Percentiles rank a stretch among this genome's conserved stretches.
Conservation (phyloP, 2,888 invertebrate species). For the Drosophila fungiperda region DNA sequence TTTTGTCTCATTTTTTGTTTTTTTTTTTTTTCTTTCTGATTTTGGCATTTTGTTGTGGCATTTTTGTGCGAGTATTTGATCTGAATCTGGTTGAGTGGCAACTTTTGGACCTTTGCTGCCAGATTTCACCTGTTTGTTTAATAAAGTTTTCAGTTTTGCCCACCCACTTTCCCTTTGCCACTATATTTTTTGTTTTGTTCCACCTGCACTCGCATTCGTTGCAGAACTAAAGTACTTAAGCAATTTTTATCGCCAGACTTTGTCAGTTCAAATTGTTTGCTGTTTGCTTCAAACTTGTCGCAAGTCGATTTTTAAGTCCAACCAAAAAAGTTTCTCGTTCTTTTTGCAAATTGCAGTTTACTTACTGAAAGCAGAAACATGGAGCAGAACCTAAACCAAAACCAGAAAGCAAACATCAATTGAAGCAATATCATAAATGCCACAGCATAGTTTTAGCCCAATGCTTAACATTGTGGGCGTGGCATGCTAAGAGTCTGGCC, state of each 20-base stretch:
- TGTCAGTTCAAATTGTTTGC: constrained; percentile 78
- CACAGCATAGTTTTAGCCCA: constrained; percentile 29
- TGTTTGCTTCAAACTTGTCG: constrained; percentile 65
- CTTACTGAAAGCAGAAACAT: constrained; percentile 24
- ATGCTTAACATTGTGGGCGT: constrained; percentile 45
- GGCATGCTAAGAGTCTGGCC: constrained; percentile 53
- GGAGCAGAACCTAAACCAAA: background rate
- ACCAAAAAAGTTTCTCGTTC: constrained; percentile 32
- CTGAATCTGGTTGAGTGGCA: constrained; percentile 56
- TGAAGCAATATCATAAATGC: constrained; percentile 73
- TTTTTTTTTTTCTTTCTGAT: constrained; percentile 6
- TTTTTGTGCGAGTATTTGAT: constrained; percentile 28
- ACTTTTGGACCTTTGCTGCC: constrained; percentile 43
- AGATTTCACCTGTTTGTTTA: constrained; percentile 72
- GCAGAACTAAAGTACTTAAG: constrained; percentile 75
- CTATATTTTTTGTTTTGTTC: background rate
- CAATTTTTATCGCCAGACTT: constrained; percentile 77
- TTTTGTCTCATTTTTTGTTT: background rate
- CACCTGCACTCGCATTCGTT: constrained; percentile 34
- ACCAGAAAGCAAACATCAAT: constrained; percentile 22
- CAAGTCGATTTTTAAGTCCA: constrained; percentile 48
- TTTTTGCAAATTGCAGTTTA: constrained; percentile 67
- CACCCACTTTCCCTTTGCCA: background rate
- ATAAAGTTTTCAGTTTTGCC: constrained; percentile 56
- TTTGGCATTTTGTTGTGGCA: constrained; percentile 15